These are phyloP conservation scores for Cerastis rubricosa DNA, from an alignment of 2,888 invertebrate species.

Conservation along the genomic window DNA sequence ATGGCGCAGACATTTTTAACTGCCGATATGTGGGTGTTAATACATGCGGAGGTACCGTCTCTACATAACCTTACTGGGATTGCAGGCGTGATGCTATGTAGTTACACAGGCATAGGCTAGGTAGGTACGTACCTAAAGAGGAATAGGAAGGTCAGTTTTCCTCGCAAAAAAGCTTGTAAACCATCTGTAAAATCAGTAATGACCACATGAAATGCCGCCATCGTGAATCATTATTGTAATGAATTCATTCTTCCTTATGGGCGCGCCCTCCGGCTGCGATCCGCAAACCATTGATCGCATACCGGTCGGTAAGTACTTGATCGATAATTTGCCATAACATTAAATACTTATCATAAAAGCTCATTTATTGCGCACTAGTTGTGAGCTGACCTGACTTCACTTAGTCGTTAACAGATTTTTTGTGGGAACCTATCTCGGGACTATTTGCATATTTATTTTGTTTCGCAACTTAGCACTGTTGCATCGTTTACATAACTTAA, in stretches of 20 bases:
- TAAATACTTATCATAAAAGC: constrained; percentile 4
- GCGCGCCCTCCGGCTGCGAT: not conserved
- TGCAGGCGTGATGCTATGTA: not conserved
- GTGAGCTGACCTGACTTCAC: not conserved
- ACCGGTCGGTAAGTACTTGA: not conserved
- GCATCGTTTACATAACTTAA: constrained; percentile 1
- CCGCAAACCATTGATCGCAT: not conserved
- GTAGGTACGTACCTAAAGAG: not conserved
- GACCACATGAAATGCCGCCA: constrained; percentile 29
- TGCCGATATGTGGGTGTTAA: not conserved
- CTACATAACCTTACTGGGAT: not conserved
- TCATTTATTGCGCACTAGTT: constrained; percentile 22
- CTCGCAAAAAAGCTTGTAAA: not conserved
- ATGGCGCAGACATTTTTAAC: not conserved
- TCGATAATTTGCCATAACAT: constrained; percentile 39
- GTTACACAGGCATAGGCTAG: no score
- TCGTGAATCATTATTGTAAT: constrained; percentile 42
- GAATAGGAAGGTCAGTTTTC: not conserved
- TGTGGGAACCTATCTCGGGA: not conserved
- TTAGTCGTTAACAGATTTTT: constrained; percentile 2
- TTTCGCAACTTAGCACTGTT: not conserved
- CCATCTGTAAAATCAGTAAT: constrained; percentile 8
- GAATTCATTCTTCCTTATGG: constrained; percentile 22
- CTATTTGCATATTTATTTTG: not conserved
- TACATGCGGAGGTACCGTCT: not conserved